These are phyloP conservation scores for Thyatira batis DNA, from an alignment of 2,888 invertebrate genomes.

Conservation along the genomic window DNA sequence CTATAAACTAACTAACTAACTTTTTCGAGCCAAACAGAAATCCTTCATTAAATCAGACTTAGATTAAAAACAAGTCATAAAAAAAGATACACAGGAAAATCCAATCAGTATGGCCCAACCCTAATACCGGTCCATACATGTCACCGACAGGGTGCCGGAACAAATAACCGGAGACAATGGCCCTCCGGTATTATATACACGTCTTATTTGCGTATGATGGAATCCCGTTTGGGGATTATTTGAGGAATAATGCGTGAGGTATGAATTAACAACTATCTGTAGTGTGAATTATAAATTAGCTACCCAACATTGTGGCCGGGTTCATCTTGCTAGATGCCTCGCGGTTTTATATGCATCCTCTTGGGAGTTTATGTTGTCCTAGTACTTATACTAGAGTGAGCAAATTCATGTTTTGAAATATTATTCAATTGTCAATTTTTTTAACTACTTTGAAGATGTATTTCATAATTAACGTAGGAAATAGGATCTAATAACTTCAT, in stretches of 20 bases:
- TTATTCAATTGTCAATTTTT: too few species aligned
- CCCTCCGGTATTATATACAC: slow-evolving; percentile 15
- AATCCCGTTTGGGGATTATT: slow-evolving; percentile 14
- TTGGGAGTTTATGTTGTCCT: too few species aligned
- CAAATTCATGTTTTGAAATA: too few species aligned
- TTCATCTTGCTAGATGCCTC: not conserved
- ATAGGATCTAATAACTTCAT: too few species aligned
- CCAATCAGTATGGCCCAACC: not conserved
- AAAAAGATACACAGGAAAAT: not conserved
- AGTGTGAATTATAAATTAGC: not conserved
- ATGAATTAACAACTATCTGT: not conserved
- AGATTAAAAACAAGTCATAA: not conserved
- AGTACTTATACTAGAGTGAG: too few species aligned
- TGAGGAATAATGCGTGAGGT: not conserved
- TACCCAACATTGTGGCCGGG: not conserved
- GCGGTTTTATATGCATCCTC: too few species aligned
- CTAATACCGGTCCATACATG: slow-evolving; percentile 8
- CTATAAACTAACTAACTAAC: too few species aligned
- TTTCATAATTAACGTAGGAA: too few species aligned
- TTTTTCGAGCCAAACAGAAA: too few species aligned
- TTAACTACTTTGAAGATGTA: too few species aligned
- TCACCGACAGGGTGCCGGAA: slow-evolving; percentile 32
- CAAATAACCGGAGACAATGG: slow-evolving; percentile 35
- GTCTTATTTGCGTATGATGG: slow-evolving; percentile 39
- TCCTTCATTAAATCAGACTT: too few species aligned